Evolutionary conservation across 2,113 vertebrate genomes (phyloP).

Genomic region (Myotis yumanensis): DNA sequence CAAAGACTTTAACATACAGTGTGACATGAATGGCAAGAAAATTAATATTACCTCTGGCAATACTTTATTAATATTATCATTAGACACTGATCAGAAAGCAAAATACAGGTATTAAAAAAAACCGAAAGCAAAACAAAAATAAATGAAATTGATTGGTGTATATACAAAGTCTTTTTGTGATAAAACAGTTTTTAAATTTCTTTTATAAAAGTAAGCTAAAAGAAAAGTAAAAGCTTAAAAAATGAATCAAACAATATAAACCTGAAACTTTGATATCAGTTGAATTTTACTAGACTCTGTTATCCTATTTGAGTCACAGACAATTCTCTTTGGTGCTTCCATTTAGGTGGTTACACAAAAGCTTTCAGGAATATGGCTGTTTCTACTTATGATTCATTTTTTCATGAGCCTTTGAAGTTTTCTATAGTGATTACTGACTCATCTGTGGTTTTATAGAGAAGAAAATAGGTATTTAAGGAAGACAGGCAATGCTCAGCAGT

Average conservation of each 20-base stretch:
- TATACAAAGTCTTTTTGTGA: not conserved
- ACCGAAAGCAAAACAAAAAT: not conserved
- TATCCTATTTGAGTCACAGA: not conserved
- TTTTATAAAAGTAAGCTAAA: not conserved
- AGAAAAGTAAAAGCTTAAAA: not conserved
- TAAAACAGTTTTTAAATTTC: not conserved
- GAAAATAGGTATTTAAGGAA: conserved; percentile 11
- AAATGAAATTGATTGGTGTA: not conserved
- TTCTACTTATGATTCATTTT: not conserved
- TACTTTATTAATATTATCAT: not conserved
- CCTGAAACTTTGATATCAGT: not conserved
- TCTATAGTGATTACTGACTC: not conserved
- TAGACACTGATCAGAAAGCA: not conserved
- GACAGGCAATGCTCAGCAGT: not conserved
- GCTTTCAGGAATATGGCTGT: not conserved
- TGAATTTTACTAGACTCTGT: not conserved
- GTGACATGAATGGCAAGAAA: no score
- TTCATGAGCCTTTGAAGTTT: conserved; percentile 14
- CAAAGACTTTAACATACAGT: not conserved
- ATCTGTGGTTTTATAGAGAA: not conserved
- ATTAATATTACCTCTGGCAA: not conserved
- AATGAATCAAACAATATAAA: not conserved
- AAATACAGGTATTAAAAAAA: not conserved
- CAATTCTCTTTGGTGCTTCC: not conserved
- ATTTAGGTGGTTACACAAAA: not conserved